These are phyloP conservation scores for Drosophila carrolli DNA, from an alignment of 1,140 invertebrate species.

Conservation along the genomic window DNA sequence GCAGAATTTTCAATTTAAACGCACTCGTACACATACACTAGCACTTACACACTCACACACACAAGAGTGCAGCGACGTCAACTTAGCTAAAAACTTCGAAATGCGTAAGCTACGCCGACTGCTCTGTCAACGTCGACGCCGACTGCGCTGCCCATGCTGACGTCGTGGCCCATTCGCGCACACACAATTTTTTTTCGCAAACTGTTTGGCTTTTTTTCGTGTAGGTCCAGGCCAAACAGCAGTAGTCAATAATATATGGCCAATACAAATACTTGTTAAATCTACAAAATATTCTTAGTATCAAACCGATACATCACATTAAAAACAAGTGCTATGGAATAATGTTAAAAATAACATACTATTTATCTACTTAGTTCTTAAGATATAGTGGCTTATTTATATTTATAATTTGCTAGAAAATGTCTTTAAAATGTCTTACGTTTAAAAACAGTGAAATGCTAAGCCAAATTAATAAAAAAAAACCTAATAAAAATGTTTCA, in stretches of 20 bases:
- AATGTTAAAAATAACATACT: too few relatives aligned
- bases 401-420: too few relatives aligned
- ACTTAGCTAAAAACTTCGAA: slow-evolving; percentile 77
- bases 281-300: too few relatives aligned
- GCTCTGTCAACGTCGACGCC: slow-evolving; percentile 15
- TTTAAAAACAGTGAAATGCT: too few relatives aligned
- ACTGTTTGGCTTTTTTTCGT: slow-evolving; percentile 29
- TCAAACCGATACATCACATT: too few relatives aligned
- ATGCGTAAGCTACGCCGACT: slow-evolving; percentile 59
- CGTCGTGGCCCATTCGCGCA: slow-evolving; percentile 42
- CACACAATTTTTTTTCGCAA: slow-evolving; percentile 26
- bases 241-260: not conserved
- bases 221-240: slow-evolving; percentile 42
- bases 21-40: slow-evolving; percentile 36
- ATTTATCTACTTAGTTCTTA: too few relatives aligned
- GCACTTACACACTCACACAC: slow-evolving; percentile 25
- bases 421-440: too few relatives aligned
- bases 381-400: too few relatives aligned
- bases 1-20: slow-evolving; percentile 76
- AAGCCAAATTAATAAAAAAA: too few relatives aligned
- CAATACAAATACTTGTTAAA: not conserved
- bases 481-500: too few relatives aligned
- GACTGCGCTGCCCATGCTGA: slow-evolving; percentile 21
- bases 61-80: slow-evolving; percentile 46
- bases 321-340: too few relatives aligned